phyloP scores from a whole-genome alignment of 2,113 vertebrate genomes.

The Trachemys scripta region DNA sequence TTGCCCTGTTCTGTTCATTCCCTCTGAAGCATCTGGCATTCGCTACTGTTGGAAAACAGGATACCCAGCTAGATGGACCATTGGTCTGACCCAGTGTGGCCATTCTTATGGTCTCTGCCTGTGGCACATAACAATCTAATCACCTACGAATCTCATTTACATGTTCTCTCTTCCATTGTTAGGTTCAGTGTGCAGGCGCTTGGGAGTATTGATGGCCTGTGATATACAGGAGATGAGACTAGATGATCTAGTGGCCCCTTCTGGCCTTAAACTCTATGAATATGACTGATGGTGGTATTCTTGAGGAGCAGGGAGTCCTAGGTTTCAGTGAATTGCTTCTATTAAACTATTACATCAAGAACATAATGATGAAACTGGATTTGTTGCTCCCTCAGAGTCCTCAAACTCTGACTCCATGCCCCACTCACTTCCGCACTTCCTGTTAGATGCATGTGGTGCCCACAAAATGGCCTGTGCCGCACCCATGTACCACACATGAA shows the following conservation, averaged over 20 bases:
- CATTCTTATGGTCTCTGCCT: background rate
- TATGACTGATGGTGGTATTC: background rate
- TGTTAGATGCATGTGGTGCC: background rate
- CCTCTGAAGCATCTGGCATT: background rate
- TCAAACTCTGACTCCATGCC: background rate
- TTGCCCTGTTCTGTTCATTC: background rate
- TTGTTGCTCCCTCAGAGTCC: background rate
- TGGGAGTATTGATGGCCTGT: background rate
- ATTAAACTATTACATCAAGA: background rate
- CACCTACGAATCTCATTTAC: background rate
- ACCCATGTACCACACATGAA: background rate
- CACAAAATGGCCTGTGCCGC: background rate
- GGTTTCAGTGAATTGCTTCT: background rate
- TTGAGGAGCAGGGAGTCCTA: background rate
- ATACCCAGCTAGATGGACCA: background rate
- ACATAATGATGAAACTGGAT: background rate
- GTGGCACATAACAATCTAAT: background rate
- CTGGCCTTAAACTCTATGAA: background rate
- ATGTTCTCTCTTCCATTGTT: background rate
- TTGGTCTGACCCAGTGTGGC: background rate
- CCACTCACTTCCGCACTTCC: background rate
- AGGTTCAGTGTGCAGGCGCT: background rate
- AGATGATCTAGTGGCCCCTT: background rate
- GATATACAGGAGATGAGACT: background rate
- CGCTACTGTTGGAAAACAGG: background rate